Base-by-base conservation (phyloP, 2,113 vertebrate species). In the Leuciscus idus region DNA sequence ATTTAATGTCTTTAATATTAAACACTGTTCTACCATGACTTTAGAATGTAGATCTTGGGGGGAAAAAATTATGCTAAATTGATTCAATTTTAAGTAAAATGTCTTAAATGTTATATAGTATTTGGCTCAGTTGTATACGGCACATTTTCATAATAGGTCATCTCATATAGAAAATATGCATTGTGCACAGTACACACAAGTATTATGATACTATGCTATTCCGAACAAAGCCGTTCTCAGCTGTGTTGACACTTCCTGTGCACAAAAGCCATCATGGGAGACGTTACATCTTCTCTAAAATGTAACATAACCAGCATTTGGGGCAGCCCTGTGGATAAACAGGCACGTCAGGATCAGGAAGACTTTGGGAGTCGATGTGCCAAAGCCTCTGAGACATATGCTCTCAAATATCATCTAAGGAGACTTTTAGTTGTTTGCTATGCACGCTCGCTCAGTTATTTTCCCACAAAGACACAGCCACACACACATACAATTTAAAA, bases 231-330 rank as follows among this genome's bases (percentile, higher is more conserved):
- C 43, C 33, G 52, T 43, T 52, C 48, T 81, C 82, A 84, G 26
- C 86, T 88, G 91, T 89, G 85, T 87, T 88, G 90, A 88, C 87
- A 89, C 75, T 88, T 91, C 74, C 61, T 87, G 90, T 92, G 88
- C 90, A 92, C 87, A 92, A 91, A 91, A 85, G 92, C 86, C 84
- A 66, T 89, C 86, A 85, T 85, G 88, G 92, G 77, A 91, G 90
- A 89, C 83, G 90, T 90, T 92, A 91, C 91, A 92, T 92, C 91
- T 92, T 92, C 82, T 86, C 62, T 81, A 59, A 79, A 73, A 61
- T 72, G 75, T 17, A 83, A 64, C 73, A 23, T 52, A 73, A 88
- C 26, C 68, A 70, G 33, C 52, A 66, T 84, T 84, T 70, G 48
- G 21, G 59, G 26, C 72, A 82, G 84, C 68, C 50, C 48, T 82